Conservation (phyloP, 2,113 vertebrate species). For the Strix aluco region DNA sequence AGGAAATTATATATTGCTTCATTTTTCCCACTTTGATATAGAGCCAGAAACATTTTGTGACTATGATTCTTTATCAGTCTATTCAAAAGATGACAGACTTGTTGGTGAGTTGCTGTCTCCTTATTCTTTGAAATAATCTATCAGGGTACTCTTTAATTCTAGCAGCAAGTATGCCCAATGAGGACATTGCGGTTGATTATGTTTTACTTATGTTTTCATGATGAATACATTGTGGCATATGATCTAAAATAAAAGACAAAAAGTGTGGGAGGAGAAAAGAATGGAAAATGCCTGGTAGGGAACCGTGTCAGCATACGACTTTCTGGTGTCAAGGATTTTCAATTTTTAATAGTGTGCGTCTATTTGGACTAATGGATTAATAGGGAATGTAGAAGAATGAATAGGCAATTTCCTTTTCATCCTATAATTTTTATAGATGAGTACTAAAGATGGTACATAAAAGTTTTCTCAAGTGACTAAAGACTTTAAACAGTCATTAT, state of each 20-base stretch:
- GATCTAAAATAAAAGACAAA: not conserved
- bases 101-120: conserved; percentile 72
- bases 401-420: not conserved
- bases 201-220: not conserved
- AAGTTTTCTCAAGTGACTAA: not conserved
- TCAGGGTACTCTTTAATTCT: not conserved
- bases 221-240: not conserved
- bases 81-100: conserved; percentile 57
- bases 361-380: not conserved
- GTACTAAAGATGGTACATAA: not conserved
- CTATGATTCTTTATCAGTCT: conserved; percentile 77
- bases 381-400: not conserved
- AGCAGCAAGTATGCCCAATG: not conserved
- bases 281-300: not conserved
- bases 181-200: not conserved
- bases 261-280: not conserved
- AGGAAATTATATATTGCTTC: conserved; percentile 69
- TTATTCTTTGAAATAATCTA: not conserved
- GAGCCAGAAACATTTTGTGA: conserved; percentile 76
- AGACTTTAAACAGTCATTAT: not conserved
- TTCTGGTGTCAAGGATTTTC: not conserved
- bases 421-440: not conserved
- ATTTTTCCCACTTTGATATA: conserved; percentile 75
- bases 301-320: not conserved
- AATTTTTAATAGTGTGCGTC: not conserved